Percentiles rank a stretch among this genome's conserved stretches.
phyloP scores from a whole-genome alignment of 1,140 invertebrate species.

The Vanessa tameamea region DNA sequence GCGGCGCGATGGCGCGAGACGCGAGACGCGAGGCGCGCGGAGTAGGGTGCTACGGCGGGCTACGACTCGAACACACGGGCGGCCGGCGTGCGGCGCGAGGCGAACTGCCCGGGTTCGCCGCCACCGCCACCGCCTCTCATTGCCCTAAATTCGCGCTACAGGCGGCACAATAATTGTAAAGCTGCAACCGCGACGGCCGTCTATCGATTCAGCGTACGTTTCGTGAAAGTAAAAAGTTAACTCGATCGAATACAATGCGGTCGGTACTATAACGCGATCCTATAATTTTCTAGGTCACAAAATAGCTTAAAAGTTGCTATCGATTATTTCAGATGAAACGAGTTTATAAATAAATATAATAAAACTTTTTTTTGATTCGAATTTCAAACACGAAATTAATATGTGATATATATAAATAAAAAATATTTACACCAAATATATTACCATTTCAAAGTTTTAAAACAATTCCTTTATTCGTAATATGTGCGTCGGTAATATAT shows the following conservation, averaged over 20 bases:
- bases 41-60: slow-evolving; percentile 17
- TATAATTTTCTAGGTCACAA: slow-evolving; percentile 68
- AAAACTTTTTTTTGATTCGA: neutral
- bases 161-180: slow-evolving; percentile 75
- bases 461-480: neutral
- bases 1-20: slow-evolving; percentile 19
- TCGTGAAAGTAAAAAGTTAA: slow-evolving; percentile 78
- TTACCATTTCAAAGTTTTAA: neutral
- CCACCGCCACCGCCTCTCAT: slow-evolving; percentile 67
- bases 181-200: slow-evolving; percentile 71
- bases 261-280: slow-evolving; percentile 64
- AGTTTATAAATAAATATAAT: slow-evolving; percentile 46
- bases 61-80: slow-evolving; percentile 37
- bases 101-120: slow-evolving; percentile 56
- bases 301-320: slow-evolving; percentile 66
- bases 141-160: slow-evolving; percentile 78
- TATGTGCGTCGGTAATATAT: neutral
- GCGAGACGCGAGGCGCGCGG: slow-evolving; percentile 23
- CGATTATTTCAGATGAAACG: slow-evolving; percentile 42
- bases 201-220: slow-evolving; percentile 73
- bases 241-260: slow-evolving; percentile 74
- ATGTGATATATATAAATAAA: neutral
- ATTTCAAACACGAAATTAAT: neutral
- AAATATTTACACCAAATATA: neutral
- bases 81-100: slow-evolving; percentile 57